phyloP scores from a whole-genome alignment of 2,888 invertebrate genomes.

The Cetonia aurata region DNA sequence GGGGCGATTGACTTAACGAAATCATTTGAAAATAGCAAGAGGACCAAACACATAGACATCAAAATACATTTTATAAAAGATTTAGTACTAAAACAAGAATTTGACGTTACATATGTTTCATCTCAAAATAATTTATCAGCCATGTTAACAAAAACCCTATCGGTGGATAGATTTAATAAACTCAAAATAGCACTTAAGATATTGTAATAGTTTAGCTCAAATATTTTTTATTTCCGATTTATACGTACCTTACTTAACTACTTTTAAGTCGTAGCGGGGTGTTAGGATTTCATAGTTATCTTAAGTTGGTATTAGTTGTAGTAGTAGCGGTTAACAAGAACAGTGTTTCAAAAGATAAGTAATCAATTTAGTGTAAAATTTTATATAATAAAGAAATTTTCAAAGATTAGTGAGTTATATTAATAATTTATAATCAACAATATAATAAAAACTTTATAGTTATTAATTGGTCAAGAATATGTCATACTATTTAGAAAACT shows the following conservation, averaged over 20 bases:
- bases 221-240: slow-evolving; percentile 7
- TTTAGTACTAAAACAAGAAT: slow-evolving; percentile 6
- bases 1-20: slow-evolving; percentile 12
- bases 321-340: no score
- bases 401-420: no score
- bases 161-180: slow-evolving; percentile 6
- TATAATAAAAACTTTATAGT: no score
- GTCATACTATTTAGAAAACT: no score
- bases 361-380: no score
- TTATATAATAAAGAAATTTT: no score
- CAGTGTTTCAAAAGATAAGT: no score
- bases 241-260: no score
- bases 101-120: slow-evolving; percentile 4
- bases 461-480: no score
- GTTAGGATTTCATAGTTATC: background rate
- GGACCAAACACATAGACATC: slow-evolving; percentile 8
- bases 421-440: no score
- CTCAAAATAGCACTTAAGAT: slow-evolving; percentile 1
- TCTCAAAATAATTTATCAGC: slow-evolving; percentile 14
- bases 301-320: no score
- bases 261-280: background rate
- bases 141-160: slow-evolving; percentile 13
- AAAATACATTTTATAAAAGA: slow-evolving; percentile 26
- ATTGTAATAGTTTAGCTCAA: background rate
- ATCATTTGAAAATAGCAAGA: slow-evolving; percentile 15